phyloP scores from a whole-genome alignment of 2,797 vertebrate species.

The Choloepus didactylus region DNA sequence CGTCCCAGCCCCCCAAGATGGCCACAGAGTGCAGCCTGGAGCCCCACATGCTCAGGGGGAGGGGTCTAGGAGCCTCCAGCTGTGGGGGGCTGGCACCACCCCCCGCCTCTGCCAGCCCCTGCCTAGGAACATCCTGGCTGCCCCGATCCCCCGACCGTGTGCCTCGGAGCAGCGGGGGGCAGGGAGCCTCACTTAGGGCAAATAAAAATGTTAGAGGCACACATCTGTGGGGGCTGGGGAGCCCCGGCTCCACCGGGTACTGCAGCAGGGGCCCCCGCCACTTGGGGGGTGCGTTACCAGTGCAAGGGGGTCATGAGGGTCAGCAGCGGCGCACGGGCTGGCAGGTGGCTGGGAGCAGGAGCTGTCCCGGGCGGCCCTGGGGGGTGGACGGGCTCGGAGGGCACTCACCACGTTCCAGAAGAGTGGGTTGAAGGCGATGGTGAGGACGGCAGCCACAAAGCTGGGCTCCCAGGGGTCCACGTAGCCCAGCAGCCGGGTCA shows the following conservation, averaged over 20 bases:
- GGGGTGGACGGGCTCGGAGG: too few species aligned
- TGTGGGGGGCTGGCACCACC: not conserved
- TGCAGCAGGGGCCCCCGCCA: not conserved
- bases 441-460: conserved; percentile 87
- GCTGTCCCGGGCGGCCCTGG: too few species aligned
- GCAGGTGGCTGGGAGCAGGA: too few species aligned
- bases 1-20: accelerated
- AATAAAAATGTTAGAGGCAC: not conserved
- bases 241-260: too few species aligned
- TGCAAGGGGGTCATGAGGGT: too few species aligned
- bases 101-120: too few species aligned
- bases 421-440: conserved; percentile 91
- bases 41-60: not conserved
- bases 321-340: too few species aligned
- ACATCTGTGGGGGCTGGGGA: too few species aligned
- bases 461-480: conserved; percentile 86
- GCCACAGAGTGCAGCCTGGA: not conserved
- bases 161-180: too few species aligned
- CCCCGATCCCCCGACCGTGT: too few species aligned
- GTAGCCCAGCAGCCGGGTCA: conserved; percentile 86
- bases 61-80: too few species aligned
- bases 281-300: not conserved
- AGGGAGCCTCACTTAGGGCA: not conserved
- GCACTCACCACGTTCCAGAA: conserved; percentile 94
- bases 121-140: too few species aligned